These are phyloP conservation scores for Hormiphora californensis DNA, from an alignment of 37 sponge, comb jelly and placozoan genomes.

Conservation along the genomic window DNA sequence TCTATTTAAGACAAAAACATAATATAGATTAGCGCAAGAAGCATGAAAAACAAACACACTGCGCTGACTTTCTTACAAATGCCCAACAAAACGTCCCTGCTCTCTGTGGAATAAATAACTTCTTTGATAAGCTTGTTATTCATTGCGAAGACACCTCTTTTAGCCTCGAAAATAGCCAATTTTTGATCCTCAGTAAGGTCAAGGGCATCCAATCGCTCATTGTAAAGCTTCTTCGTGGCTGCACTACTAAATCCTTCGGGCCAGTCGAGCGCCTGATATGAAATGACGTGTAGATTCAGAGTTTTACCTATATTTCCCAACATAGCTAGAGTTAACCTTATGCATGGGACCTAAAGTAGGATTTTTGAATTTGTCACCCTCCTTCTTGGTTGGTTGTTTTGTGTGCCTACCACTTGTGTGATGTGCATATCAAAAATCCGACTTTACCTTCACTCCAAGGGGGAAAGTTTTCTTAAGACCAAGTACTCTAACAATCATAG, in stretches of 20 bases:
- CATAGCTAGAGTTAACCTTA: no score
- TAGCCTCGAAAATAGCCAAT: background rate
- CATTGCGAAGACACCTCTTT: background rate
- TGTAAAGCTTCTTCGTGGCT: background rate
- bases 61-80: no score
- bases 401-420: no score
- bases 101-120: background rate
- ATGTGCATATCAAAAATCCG: no score
- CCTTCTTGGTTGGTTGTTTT: no score
- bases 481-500: constrained; percentile 31
- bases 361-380: no score
- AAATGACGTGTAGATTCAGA: no score
- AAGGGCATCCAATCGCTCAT: background rate
- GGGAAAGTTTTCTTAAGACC: constrained; percentile 7
- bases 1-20: no score
- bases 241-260: constrained; percentile 26
- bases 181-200: constrained; percentile 19
- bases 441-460: constrained; percentile 48
- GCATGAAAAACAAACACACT: no score
- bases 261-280: constrained; percentile 29
- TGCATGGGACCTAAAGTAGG: no score
- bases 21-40: no score
- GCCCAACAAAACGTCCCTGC: background rate
- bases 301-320: no score
- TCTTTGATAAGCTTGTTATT: constrained; percentile 24